Evolutionary conservation across 2,797 vertebrate genomes (phyloP), one percentile per base, ranked within the genome.

Genomic region (Avahi laniger): DNA sequence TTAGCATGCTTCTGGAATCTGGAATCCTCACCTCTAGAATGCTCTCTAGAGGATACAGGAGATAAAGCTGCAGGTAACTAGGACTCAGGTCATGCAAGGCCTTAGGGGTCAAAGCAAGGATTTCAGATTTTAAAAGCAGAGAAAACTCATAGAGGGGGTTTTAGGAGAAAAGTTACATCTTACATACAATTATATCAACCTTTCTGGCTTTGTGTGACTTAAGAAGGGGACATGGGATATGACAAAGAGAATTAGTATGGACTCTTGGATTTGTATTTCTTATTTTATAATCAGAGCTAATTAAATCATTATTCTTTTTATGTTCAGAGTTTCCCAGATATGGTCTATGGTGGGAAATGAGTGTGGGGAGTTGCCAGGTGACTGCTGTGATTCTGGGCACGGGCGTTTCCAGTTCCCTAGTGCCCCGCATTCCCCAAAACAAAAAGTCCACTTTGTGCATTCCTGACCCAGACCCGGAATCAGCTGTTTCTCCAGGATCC

Each of bases 51-150:
- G 18, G 81, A 57, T 14, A 54, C 1, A 7, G 13, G 38, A 35
- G 26, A 65, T 73, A 22, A 75, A 46, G 41, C 22, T 67, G 14
- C 5, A 18, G 46, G 7, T 50, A 82, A 69, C 2, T 17, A 33
- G 52, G 18, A 24, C 33, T 26, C 52, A 30, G 12, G 3, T 52
- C 26, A 18, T 5, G 4, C 38, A 50, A 83, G 75, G 46, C 9
- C 2, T 48, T 54, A 41, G 17, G 26, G 72, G 43, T n/a, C 38
- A n/a, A 5, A 26, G 38, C 5, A 26, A 57, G 20, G 6, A 57
- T n/a, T 73, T 79, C 30, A 33, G 10, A 50, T 75, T 73, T 72
- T 70, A 75, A 65, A 78, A 69, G 46, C 38, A 75, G 72, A 84
- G 17, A n/a, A 22, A 28, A 86, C 28, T 50, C 22, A 2, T 13